Evolutionary conservation across 2,888 invertebrate genomes (phyloP).

Genomic region (Trichopria drosophilae): DNA sequence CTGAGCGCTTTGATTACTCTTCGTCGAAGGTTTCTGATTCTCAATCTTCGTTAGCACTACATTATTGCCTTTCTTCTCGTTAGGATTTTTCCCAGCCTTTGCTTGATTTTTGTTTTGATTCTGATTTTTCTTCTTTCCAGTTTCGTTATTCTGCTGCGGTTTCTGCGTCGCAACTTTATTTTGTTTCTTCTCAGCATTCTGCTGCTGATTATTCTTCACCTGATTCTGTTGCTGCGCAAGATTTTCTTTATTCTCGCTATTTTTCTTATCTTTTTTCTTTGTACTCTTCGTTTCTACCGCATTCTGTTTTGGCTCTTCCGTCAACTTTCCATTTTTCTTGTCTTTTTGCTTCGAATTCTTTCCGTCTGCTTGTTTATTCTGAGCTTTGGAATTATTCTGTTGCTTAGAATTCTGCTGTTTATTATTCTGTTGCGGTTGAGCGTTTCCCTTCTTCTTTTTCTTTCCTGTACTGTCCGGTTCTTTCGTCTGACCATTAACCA

Average conservation of each 20-base stretch:
- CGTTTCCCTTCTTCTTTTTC: slow-evolving; percentile 48
- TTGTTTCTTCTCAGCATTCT: slow-evolving; percentile 29
- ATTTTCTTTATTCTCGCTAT: slow-evolving; percentile 50
- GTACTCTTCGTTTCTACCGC: slow-evolving; percentile 41
- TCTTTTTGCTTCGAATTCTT: slow-evolving; percentile 45
- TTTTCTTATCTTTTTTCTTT: slow-evolving; percentile 54
- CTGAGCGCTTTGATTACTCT: slow-evolving; percentile 10
- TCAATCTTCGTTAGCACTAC: slow-evolving; percentile 38
- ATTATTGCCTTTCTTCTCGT: slow-evolving; percentile 25
- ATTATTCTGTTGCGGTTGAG: slow-evolving; percentile 39
- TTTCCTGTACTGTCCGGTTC: slow-evolving; percentile 45
- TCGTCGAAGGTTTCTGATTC: slow-evolving; percentile 38
- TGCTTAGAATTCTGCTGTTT: slow-evolving; percentile 38
- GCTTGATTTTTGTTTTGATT: slow-evolving; percentile 8
- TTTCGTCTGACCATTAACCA: slow-evolving; percentile 65
- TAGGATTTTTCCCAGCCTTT: slow-evolving; percentile 8
- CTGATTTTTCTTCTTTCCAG: slow-evolving; percentile 26
- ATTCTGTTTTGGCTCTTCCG: slow-evolving; percentile 39
- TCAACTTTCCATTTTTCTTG: slow-evolving; percentile 40
- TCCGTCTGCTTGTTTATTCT: slow-evolving; percentile 35
- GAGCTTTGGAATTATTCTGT: slow-evolving; percentile 26
- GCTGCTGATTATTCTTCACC: slow-evolving; percentile 31
- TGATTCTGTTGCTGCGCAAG: slow-evolving; percentile 36
- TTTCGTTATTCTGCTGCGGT: slow-evolving; percentile 18
- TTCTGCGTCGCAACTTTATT: slow-evolving; percentile 19